Percentiles rank a stretch among this genome's conserved stretches.
phyloP scores from a whole-genome alignment of 2,888 invertebrate genomes.

The Eupithecia dodoneata region DNA sequence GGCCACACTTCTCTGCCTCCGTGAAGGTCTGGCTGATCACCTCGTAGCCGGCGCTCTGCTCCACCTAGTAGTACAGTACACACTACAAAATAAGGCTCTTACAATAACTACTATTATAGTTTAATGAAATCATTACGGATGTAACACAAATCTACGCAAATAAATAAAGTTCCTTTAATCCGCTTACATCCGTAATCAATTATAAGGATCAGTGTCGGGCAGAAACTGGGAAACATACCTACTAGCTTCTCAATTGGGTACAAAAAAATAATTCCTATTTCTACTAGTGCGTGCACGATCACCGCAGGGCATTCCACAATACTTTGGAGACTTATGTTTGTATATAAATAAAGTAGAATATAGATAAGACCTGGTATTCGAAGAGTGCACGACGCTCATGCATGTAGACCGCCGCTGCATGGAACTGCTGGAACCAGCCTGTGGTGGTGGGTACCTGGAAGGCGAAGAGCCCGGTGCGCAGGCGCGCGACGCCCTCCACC shows the following conservation, averaged over 20 bases:
- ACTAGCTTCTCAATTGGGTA: not conserved
- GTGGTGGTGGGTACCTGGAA: slow-evolving; percentile 74
- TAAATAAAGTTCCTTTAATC: no score
- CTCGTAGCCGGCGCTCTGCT: slow-evolving; percentile 84
- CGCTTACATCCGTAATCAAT: no score
- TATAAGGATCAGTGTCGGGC: not conserved
- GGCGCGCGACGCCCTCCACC: slow-evolving; percentile 79
- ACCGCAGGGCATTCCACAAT: not conserved
- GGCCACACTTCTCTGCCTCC: slow-evolving; percentile 86
- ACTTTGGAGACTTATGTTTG: no score
- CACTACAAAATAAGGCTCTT: not conserved
- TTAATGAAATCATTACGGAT: no score
- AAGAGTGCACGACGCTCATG: slow-evolving; percentile 79
- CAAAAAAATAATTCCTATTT: not conserved
- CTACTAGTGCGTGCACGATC: not conserved
- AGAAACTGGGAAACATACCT: not conserved
- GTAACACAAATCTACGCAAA: no score
- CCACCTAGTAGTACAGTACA: slow-evolving; percentile 67
- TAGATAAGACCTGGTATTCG: slow-evolving; percentile 79
- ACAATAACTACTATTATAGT: no score
- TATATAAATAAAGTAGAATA: not conserved
- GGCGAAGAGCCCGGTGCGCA: slow-evolving; percentile 83
- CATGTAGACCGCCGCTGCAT: slow-evolving; percentile 69
- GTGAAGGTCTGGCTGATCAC: slow-evolving; percentile 85
- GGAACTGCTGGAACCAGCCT: slow-evolving; percentile 39